These are phyloP conservation scores for Apomyelois bistriatella DNA, from an alignment of 2,888 invertebrate genomes.

Conservation along the genomic window DNA sequence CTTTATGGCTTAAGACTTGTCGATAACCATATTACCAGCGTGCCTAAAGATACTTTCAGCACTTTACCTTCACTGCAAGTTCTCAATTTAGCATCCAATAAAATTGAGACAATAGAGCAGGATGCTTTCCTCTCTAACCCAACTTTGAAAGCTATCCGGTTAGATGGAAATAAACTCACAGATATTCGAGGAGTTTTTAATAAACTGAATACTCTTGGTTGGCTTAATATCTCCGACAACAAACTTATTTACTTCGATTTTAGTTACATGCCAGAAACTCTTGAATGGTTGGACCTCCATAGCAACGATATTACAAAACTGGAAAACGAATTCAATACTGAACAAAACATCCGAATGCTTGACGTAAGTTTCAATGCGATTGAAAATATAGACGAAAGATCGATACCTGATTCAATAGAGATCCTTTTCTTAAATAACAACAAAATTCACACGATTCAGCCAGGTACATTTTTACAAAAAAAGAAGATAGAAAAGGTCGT, in stretches of 20 bases:
- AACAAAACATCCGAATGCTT: constrained; percentile 85
- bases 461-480: constrained; percentile 87
- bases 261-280: constrained; percentile 85
- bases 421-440: constrained; percentile 88
- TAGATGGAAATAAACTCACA: constrained; percentile 88
- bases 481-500: constrained; percentile 87
- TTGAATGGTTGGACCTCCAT: constrained; percentile 91
- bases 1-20: constrained; percentile 88
- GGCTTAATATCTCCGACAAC: constrained; percentile 91
- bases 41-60: constrained; percentile 86
- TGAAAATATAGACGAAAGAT: constrained; percentile 83
- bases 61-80: constrained; percentile 86
- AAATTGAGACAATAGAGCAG: constrained; percentile 86
- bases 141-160: constrained; percentile 85
- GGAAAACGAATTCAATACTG: constrained; percentile 85
- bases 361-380: constrained; percentile 88
- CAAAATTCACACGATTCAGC: constrained; percentile 84
- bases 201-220: constrained; percentile 85
- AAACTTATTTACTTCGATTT: constrained; percentile 89
- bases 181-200: constrained; percentile 89
- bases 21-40: constrained; percentile 87
- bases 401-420: constrained; percentile 87
- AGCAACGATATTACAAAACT: constrained; percentile 87
- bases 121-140: constrained; percentile 87
- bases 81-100: constrained; percentile 89